These are phyloP conservation scores for Synchiropus splendidus DNA, from an alignment of 2,113 vertebrate genomes.

Conservation along the genomic window DNA sequence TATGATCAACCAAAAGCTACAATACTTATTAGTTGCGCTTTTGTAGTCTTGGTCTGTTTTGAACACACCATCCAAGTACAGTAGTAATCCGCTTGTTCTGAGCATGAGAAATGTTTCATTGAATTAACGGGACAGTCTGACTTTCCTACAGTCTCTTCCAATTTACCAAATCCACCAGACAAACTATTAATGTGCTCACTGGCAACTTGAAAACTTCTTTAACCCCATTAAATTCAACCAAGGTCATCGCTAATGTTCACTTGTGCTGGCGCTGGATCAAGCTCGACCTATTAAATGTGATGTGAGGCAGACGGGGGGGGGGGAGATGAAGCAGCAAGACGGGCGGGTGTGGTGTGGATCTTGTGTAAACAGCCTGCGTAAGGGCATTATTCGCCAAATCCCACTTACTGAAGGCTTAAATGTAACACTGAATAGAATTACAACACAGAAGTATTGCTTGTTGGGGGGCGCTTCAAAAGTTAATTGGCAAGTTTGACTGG, in stretches of 20 bases:
- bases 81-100: too few species aligned
- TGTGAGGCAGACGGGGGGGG: constrained; percentile 69
- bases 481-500: constrained; percentile 38
- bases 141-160: constrained; percentile 87
- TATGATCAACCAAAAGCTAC: too few species aligned
- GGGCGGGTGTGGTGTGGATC: constrained; percentile 53
- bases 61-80: too few species aligned
- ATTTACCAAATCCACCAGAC: constrained; percentile 94
- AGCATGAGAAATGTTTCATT: constrained; percentile 55
- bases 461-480: constrained; percentile 57
- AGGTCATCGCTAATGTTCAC: constrained; percentile 93
- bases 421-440: constrained; percentile 65
- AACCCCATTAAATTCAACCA: constrained; percentile 97
- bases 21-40: too few species aligned
- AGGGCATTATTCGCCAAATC: constrained; percentile 90
- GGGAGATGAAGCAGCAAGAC: constrained; percentile 32
- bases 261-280: constrained; percentile 95
- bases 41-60: too few species aligned
- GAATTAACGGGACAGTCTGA: constrained; percentile 92
- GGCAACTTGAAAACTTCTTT: constrained; percentile 94
- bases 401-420: constrained; percentile 64
- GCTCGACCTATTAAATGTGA: constrained; percentile 95
- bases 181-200: constrained; percentile 92
- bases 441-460: constrained; percentile 48
- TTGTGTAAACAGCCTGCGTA: constrained; percentile 79